Percentiles rank a stretch among this genome's conserved stretches.
Evolutionary conservation across 2,888 invertebrate genomes (phyloP).

Genomic region (Nomada lathburiana): DNA sequence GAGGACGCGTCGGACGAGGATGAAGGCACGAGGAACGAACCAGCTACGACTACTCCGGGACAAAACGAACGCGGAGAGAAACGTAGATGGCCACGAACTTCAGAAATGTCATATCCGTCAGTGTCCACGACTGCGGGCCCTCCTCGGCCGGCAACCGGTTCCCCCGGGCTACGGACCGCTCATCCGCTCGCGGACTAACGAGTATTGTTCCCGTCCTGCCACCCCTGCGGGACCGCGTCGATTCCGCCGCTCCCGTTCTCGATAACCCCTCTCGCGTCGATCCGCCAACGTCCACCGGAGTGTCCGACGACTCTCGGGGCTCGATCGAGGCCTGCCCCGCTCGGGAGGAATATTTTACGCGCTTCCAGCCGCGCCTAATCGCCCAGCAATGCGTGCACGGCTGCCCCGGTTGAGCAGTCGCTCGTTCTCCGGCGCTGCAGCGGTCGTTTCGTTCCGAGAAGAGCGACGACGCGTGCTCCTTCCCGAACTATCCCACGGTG

Average conservation of each 20-base stretch:
- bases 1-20: slow-evolving; percentile 15
- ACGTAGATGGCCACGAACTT: slow-evolving; percentile 74
- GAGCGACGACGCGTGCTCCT: no score
- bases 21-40: slow-evolving; percentile 8
- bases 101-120: slow-evolving; percentile 83
- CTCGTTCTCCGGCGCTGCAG: slow-evolving; percentile 58
- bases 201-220: no score
- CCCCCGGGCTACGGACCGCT: background rate
- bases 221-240: background rate
- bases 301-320: background rate
- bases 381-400: slow-evolving; percentile 78
- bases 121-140: slow-evolving; percentile 68
- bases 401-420: slow-evolving; percentile 75
- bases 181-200: background rate
- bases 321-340: slow-evolving; percentile 24
- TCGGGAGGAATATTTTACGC: slow-evolving; percentile 30
- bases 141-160: background rate
- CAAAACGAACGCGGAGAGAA: slow-evolving; percentile 55
- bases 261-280: no score
- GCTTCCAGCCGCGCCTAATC: slow-evolving; percentile 74
- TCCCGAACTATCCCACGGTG: background rate
- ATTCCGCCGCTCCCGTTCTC: background rate
- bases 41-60: slow-evolving; percentile 10
- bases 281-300: no score
- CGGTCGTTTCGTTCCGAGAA: slow-evolving; percentile 40